A percentile compares a stretch with the other conserved stretches of the same genome.
phyloP scores from a whole-genome alignment of 2,888 invertebrate species.

The Pardosa pseudoannulata region DNA sequence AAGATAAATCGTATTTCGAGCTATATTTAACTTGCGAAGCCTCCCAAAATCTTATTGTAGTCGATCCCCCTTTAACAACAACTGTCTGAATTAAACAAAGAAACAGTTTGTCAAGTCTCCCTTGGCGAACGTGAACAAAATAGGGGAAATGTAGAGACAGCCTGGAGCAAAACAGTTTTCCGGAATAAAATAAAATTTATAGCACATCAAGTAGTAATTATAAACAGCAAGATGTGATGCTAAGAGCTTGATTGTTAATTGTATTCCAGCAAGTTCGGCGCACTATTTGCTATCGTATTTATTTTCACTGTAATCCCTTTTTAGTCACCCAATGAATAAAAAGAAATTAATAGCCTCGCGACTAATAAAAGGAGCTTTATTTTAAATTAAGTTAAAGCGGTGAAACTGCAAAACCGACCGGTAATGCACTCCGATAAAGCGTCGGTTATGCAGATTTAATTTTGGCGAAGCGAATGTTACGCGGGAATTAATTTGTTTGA shows the following conservation, averaged over 20 bases:
- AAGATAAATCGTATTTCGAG: constrained; percentile 28
- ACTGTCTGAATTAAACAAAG: constrained; percentile 32
- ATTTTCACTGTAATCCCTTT: constrained; percentile 65
- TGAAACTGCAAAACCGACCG: constrained; percentile 45
- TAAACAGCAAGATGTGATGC: constrained; percentile 51
- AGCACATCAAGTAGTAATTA: constrained; percentile 63
- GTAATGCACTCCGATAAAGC: constrained; percentile 56
- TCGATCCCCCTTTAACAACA: neutral
- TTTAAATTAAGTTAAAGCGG: constrained; percentile 69
- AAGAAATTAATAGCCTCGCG: constrained; percentile 62
- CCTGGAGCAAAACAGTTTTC: constrained; percentile 38
- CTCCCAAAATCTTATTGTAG: constrained; percentile 39
- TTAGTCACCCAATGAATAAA: constrained; percentile 54
- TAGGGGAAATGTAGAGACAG: constrained; percentile 32
- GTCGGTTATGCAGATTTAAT: constrained; percentile 68
- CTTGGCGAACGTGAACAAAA: constrained; percentile 31
- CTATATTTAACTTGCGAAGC: constrained; percentile 39
- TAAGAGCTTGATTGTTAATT: constrained; percentile 59
- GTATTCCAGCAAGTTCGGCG: constrained; percentile 49
- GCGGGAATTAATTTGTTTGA: constrained; percentile 65
- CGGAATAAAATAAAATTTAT: constrained; percentile 56
- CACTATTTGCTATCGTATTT: constrained; percentile 59
- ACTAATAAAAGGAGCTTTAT: constrained; percentile 68
- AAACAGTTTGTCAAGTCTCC: constrained; percentile 21
- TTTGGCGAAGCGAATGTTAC: constrained; percentile 56